Evolutionary conservation across 2,113 vertebrate species (phyloP), one percentile per base, ranked within the genome.

Genomic region (Brevimyrus niger): DNA sequence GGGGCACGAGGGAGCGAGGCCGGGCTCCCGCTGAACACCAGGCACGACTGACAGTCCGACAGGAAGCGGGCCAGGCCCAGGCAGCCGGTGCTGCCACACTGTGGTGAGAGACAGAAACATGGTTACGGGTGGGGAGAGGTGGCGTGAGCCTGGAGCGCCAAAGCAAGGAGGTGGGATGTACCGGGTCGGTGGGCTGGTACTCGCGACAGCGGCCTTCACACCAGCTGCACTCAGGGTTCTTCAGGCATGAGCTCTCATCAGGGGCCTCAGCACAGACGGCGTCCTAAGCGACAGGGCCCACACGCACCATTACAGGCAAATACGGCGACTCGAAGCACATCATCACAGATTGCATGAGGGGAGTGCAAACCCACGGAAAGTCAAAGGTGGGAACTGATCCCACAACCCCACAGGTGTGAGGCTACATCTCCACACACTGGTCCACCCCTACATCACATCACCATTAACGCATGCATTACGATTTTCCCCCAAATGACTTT

Each of bases 211-310:
- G 96, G 1, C 95, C 96, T 93, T 96, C 96, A 93, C 97, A 98
- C 97, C 97, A 98, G 90, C 96, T 97, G 93, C 97, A 98, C 47
- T 97, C 97, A 0, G 97, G 97, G 92, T 98, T 98, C 92, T 96
- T 96, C 48, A 96, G 95, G 88, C 97, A 98, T 89, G 96, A 95
- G 42, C 94, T 96, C 93, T 97, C 96, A 89, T 97, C 97, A 0
- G 96, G 93, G 42, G 97, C 97, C 92, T 98, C 97, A 82, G 97
- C 97, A 90, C 97, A 98, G 73, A 96, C 89, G 19, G 97, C 91
- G 69, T 98, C 97, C 96, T 96, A 92, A 93, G 4, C 65, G 65
- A 89, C 13, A 35, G 17, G 61, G 44, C 44, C 31, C 51, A 21
- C 17, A 53, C 15, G 31, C 55, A 3, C 11, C 4, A n/a, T 85